Evolutionary conservation across 2,797 vertebrate species (phyloP), one percentile per base, ranked within the genome.

Genomic region (Simalia tracyae): DNA sequence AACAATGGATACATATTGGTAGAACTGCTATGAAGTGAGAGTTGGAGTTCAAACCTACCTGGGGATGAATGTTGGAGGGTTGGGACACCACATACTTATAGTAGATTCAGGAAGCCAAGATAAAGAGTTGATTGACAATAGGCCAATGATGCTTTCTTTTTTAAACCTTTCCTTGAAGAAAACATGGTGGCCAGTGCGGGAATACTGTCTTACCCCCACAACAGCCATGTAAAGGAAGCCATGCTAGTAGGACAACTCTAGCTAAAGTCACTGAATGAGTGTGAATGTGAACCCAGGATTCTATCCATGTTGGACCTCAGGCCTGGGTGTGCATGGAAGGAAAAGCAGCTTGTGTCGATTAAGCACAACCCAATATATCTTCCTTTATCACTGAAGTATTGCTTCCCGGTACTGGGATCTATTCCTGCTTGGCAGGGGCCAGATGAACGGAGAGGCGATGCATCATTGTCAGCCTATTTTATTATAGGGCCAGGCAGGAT

Each of bases 391-490:
- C 10, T 12, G 9, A 86, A 28, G 63, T 8, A 24, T 11, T 2
- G 22, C 56, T 76, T 87, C 19, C 89, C 81, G 19, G 66, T 60
- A 57, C 17, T 2, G 5, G 92, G 85, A n/a, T 46, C 59, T 10
- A 5, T 86, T 31, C 63, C 54, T 81, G 10, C 72, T 46, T 81
- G 72, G 72, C 12, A 3, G 88, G 56, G 19, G 26, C 76, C 7
- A 54, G 88, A 22, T 31, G 19, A 54, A 26, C 8, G 85, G 15
- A 10, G 42, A 50, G 93, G 90, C 88, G 87, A 92, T 92, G 85
- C 66, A 90, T 92, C 92, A 90, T 31, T 94, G 93, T 94, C 94
- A 93, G 57, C 90, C 81, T 91, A 91, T 93, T 93, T 95, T 95
- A 95, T 95, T 94, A 92, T 86, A 84, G 88, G 86, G 93, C 93